Base-by-base conservation (phyloP, 2,113 vertebrate species). In the Nerophis lumbriciformis region DNA sequence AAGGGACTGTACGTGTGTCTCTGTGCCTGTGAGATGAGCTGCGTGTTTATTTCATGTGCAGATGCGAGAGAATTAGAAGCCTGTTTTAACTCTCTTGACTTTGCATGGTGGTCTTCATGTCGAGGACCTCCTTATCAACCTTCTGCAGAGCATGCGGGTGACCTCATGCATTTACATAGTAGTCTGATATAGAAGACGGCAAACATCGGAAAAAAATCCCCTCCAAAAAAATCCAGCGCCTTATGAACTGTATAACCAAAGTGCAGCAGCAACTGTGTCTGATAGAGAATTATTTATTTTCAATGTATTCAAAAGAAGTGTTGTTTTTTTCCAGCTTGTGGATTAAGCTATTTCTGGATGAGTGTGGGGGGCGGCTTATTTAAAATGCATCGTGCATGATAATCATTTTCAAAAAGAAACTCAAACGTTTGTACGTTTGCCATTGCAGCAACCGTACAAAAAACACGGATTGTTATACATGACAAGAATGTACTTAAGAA, bases 241-340 rank as follows among this genome's bases (percentile, higher is more conserved):
- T 57, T 44, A 45, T 36, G 28, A 28, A 28, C 28, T 28, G 74
- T 82, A 77, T 73, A 80, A 85, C 81, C 77, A 83, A 84, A 86
- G 77, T 79, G 61, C 73, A 78, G 61, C 73, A 78, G 72, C 69
- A 78, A 44, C 72, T 68, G 59, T 51, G 55, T 77, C 66, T 73
- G 59, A 71, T 63, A 71, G 53, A 35, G 70, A 76, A 72, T 68
- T 69, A 83, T 77, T 80, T 83, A 83, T 83, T 81, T 76, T 35
- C 50, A 45, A 38, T 72, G 69, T 85, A 61, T 74, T 74, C 69
- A 59, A 71, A 76, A 63, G 55, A 73, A 50, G 37, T 78, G 42
- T 63, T 49, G 2, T 38, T 58, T 44, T 49, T 75, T 59, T 50
- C 44, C 53, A 56, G 14, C 35, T 47, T 19, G 65, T 65, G 51